Conservation (phyloP, 2,113 vertebrate genomes). For the Colaptes auratus region DNA sequence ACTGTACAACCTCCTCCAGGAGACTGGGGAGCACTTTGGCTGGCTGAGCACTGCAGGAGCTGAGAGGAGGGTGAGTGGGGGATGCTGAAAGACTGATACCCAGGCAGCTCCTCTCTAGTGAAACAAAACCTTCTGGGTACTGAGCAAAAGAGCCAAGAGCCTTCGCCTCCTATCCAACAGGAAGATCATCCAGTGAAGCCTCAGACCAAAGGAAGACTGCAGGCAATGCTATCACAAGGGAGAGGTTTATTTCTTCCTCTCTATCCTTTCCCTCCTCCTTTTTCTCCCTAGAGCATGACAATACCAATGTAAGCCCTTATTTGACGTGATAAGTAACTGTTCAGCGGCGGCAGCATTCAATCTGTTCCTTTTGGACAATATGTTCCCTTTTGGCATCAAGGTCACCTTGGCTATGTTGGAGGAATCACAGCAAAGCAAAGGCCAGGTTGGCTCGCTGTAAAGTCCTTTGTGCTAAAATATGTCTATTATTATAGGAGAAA, state of each 20-base stretch:
- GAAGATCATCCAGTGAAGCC: background rate
- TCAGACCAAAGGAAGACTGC: background rate
- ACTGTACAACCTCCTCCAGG: rapidly evolving
- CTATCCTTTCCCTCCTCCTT: background rate
- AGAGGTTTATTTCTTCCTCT: background rate
- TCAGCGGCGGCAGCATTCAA: background rate
- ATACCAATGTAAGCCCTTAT: background rate
- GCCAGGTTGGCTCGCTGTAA: background rate
- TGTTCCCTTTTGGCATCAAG: background rate
- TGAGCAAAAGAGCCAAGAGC: background rate
- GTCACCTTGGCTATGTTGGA: background rate
- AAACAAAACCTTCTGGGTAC: background rate
- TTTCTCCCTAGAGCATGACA: background rate
- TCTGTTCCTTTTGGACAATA: background rate
- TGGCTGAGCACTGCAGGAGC: background rate
- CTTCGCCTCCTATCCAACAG: background rate
- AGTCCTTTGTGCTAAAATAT: background rate
- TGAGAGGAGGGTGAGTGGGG: background rate
- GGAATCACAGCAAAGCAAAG: background rate
- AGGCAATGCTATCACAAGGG: background rate
- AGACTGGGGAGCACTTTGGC: background rate
- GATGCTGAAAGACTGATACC: background rate
- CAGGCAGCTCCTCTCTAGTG: background rate
- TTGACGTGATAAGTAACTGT: background rate
- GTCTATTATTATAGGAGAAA: background rate